phyloP scores from a whole-genome alignment of 2,113 vertebrate species.

The Capreolus pygargus region DNA sequence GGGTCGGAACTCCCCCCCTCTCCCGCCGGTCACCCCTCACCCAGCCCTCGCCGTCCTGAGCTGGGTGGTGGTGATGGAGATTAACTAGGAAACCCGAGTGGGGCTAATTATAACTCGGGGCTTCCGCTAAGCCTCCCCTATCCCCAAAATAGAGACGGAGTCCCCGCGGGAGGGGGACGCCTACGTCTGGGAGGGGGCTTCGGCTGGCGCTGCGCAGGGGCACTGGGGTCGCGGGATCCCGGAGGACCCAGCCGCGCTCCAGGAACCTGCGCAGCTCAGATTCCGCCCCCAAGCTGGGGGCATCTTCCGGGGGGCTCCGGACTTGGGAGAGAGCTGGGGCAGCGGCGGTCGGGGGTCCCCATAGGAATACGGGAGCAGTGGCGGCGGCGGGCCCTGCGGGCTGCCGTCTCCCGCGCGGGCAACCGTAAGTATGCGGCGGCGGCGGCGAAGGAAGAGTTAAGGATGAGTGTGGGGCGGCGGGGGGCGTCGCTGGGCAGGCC shows the following conservation, averaged over 20 bases:
- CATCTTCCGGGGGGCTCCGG: neutral
- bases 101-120: constrained; percentile 75
- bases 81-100: constrained; percentile 74
- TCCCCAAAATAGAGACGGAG: constrained; percentile 42
- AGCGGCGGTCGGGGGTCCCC: constrained; percentile 5
- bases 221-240: neutral
- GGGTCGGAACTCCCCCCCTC: constrained; percentile 69
- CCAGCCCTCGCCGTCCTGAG: neutral
- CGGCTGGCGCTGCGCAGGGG: neutral
- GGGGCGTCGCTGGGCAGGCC: constrained; percentile 1
- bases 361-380: neutral
- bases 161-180: constrained; percentile 46
- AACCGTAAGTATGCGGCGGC: neutral
- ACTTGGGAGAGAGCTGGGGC: neutral
- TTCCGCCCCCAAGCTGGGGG: constrained; percentile 24
- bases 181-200: constrained; percentile 30
- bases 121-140: constrained; percentile 67
- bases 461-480: constrained; percentile 18
- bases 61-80: constrained; percentile 43
- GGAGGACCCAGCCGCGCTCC: neutral
- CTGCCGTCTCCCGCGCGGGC: neutral
- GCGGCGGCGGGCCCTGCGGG: neutral
- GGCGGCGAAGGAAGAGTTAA: constrained; percentile 31
- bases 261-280: constrained; percentile 58
- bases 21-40: constrained; percentile 43